Evolutionary conservation across 2,888 invertebrate genomes (phyloP).

Genomic region (Stegana nigrithorax): DNA sequence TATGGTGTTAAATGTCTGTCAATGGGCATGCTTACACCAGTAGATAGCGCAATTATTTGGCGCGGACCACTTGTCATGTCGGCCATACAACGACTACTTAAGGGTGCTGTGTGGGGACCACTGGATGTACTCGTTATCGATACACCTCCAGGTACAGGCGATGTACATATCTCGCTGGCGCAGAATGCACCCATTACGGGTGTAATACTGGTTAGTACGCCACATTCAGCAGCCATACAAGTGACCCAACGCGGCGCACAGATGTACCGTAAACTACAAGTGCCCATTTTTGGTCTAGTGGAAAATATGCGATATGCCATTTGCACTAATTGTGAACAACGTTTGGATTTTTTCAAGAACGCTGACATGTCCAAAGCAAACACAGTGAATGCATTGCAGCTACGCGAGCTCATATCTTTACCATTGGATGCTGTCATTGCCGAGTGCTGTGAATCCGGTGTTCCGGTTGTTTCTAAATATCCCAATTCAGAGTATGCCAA

Average conservation of each 20-base stretch:
- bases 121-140: constrained; percentile 91
- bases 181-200: constrained; percentile 90
- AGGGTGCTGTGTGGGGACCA: constrained; percentile 89
- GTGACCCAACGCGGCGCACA: constrained; percentile 87
- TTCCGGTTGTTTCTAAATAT: constrained; percentile 60
- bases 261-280: constrained; percentile 87
- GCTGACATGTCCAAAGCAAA: no score
- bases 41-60: constrained; percentile 91
- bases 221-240: constrained; percentile 87
- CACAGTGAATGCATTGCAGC: no score
- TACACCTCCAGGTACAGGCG: constrained; percentile 97
- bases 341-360: constrained; percentile 79
- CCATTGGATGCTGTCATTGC: constrained; percentile 63
- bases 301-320: constrained; percentile 89
- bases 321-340: constrained; percentile 82
- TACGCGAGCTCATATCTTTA: constrained; percentile 75
- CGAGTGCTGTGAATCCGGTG: constrained; percentile 64
- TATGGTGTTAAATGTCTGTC: constrained; percentile 97
- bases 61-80: constrained; percentile 97
- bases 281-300: constrained; percentile 88
- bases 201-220: constrained; percentile 92
- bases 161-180: constrained; percentile 90
- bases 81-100: constrained; percentile 85
- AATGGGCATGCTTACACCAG: constrained; percentile 91
- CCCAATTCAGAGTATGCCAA: constrained; percentile 58